These are phyloP conservation scores for Ischnura elegans DNA, from an alignment of 2,888 invertebrate genomes.

Conservation along the genomic window DNA sequence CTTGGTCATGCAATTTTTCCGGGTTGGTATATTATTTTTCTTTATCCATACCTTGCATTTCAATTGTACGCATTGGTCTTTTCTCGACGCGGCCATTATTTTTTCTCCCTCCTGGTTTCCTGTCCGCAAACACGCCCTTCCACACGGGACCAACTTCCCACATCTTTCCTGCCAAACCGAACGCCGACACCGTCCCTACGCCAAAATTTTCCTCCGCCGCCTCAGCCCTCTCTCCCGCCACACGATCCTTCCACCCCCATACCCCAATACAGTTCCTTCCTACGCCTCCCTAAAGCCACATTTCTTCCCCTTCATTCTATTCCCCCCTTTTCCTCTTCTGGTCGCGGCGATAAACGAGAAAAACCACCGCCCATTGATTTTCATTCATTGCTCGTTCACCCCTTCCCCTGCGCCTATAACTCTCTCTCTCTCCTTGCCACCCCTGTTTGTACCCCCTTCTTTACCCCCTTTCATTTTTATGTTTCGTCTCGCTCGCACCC, in stretches of 20 bases:
- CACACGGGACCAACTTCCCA: constrained; percentile 8
- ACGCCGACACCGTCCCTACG: no score
- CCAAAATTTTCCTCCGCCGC: neutral
- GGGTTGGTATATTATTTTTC: constrained; percentile 10
- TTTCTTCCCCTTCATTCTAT: constrained; percentile 1
- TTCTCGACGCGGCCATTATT: constrained; percentile 60
- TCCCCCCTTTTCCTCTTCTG: neutral
- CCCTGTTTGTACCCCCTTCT: neutral
- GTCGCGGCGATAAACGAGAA: constrained; percentile 47
- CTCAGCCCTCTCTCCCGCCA: neutral
- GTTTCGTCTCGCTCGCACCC: no score
- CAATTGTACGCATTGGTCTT: constrained; percentile 58
- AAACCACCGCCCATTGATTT: constrained; percentile 62
- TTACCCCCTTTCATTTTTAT: no score
- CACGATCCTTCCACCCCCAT: neutral
- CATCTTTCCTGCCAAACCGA: constrained; percentile 41
- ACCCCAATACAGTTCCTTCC: neutral
- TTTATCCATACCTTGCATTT: neutral
- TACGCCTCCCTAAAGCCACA: neutral
- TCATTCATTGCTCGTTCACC: constrained; percentile 42
- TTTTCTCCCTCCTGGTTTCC: constrained; percentile 26
- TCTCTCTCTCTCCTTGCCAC: neutral
- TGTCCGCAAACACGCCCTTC: constrained; percentile 35
- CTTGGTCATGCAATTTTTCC: neutral
- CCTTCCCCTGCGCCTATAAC: neutral